A percentile compares a stretch with the other conserved stretches of the same genome.
Conservation (phyloP, 30 jellyfish, hydroid and myxozoan genomes). For the Hydractinia symbiolongicarpus region DNA sequence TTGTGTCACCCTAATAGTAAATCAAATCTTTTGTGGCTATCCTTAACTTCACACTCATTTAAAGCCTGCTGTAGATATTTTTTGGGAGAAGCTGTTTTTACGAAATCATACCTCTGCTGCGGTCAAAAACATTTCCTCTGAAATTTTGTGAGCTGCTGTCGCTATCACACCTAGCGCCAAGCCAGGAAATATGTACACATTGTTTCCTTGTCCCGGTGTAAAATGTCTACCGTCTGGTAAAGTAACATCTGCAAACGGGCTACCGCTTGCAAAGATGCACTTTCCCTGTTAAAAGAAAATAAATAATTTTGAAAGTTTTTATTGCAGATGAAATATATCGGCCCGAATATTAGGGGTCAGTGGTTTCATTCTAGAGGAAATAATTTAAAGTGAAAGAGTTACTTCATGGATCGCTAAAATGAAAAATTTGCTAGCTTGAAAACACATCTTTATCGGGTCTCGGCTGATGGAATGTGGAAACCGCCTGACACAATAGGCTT, state of each 20-base stretch:
- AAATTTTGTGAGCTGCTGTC: constrained; percentile 47
- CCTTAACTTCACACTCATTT: not conserved
- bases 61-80: not conserved
- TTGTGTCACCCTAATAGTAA: not conserved
- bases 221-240: constrained; percentile 65
- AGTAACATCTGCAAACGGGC: constrained; percentile 85
- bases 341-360: not conserved
- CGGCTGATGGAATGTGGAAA: no score
- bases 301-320: not conserved
- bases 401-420: no score
- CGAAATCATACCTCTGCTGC: constrained; percentile 80
- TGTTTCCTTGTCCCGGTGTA: constrained; percentile 97
- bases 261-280: constrained; percentile 93
- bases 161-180: constrained; percentile 92
- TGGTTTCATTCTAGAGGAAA: not conserved
- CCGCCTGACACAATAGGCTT: no score
- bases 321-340: not conserved
- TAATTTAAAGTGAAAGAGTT: no score
- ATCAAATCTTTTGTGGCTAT: not conserved
- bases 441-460: no score
- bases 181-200: constrained; percentile 93
- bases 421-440: no score
- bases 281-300: constrained; percentile 42
- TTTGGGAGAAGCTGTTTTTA: not conserved
- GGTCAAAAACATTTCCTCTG: constrained; percentile 86